phyloP scores from a whole-genome alignment of 2,113 vertebrate genomes.

The Setophaga kirtlandii region DNA sequence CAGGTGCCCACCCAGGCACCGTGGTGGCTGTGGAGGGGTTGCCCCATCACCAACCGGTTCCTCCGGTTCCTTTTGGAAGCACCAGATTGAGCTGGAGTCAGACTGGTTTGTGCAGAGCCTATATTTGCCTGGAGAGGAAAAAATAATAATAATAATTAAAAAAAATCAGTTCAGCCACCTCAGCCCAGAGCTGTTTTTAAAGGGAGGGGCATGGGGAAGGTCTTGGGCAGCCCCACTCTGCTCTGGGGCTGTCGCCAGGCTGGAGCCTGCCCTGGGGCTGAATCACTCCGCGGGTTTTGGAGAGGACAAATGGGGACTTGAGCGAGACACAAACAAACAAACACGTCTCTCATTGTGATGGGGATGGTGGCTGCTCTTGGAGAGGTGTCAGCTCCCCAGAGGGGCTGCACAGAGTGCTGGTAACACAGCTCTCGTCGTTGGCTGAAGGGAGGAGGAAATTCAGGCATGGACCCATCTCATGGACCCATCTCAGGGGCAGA shows the following conservation, averaged over 20 bases:
- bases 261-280: not conserved
- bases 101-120: conserved; percentile 33
- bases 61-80: not conserved
- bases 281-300: not conserved
- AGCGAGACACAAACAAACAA: not conserved
- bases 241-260: not conserved
- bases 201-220: not conserved
- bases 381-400: accelerated
- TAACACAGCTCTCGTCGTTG: accelerated
- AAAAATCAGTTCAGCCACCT: not conserved
- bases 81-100: not conserved
- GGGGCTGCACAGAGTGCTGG: accelerated
- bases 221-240: not conserved
- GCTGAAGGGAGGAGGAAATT: not conserved
- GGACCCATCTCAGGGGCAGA: not conserved
- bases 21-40: not conserved
- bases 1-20: not conserved
- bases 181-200: not conserved
- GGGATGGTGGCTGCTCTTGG: not conserved
- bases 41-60: not conserved
- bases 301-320: not conserved
- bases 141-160: not conserved
- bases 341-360: not conserved
- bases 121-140: not conserved
- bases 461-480: not conserved